phyloP scores from a whole-genome alignment of 2,888 invertebrate genomes.

The Oxyteleia sp. region DNA sequence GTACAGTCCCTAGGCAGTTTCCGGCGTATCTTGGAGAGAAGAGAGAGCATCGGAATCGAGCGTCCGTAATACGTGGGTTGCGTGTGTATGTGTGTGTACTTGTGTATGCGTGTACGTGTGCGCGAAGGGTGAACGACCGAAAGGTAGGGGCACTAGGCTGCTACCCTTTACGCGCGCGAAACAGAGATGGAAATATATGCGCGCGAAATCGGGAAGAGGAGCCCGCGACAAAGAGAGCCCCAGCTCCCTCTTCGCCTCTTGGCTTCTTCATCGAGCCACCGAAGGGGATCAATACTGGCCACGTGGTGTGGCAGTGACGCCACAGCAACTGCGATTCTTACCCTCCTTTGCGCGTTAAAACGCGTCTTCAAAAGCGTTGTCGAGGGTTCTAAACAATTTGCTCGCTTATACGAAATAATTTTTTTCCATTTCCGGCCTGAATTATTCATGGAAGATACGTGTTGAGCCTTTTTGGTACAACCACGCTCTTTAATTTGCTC shows the following conservation, averaged over 20 bases:
- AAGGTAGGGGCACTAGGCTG: conserved; percentile 87
- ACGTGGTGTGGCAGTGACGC: conserved; percentile 86
- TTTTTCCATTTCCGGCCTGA: background rate
- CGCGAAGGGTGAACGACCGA: conserved; percentile 86
- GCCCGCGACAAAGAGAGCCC: conserved; percentile 70
- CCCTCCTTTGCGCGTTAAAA: conserved; percentile 67
- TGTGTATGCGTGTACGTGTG: too few species aligned
- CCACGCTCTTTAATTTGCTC: too few species aligned
- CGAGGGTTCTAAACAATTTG: conserved; percentile 54
- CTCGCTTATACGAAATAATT: conserved; percentile 9
- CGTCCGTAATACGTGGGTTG: conserved; percentile 45
- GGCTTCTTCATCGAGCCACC: conserved; percentile 80
- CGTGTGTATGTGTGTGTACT: conserved; percentile 21
- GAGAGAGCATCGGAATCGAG: conserved; percentile 78
- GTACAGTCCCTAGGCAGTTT: conserved; percentile 78
- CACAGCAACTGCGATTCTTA: conserved; percentile 70
- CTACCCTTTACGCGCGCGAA: conserved; percentile 84
- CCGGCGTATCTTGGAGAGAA: conserved; percentile 57
- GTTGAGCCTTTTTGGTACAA: background rate
- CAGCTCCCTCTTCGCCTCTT: conserved; percentile 71
- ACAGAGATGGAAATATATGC: conserved; percentile 54
- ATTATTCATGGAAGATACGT: background rate
- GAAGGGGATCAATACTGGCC: conserved; percentile 87
- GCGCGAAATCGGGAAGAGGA: conserved; percentile 59
- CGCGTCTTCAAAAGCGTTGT: conserved; percentile 64